Percentiles rank a stretch among this genome's conserved stretches.
Evolutionary conservation across 2,113 vertebrate species (phyloP).

Genomic region (Neotoma lepida): DNA sequence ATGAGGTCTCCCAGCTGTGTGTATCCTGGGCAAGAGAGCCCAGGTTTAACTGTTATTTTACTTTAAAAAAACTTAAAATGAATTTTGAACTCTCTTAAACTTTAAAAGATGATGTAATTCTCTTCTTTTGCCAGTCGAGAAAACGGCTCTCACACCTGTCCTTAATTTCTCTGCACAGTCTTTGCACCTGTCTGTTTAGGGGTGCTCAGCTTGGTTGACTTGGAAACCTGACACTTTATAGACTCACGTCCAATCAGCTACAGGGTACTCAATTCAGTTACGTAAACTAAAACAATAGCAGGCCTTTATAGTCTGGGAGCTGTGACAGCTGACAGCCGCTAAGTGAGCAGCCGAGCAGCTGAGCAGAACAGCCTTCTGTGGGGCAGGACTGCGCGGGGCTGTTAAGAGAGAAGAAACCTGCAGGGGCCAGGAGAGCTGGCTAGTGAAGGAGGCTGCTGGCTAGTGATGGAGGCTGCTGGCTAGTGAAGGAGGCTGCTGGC

Average conservation of each 20-base stretch:
- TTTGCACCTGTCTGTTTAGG: background rate
- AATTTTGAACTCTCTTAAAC: background rate
- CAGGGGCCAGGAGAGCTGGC: background rate
- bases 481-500: too few relatives aligned
- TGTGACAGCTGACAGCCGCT: background rate
- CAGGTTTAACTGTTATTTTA: background rate
- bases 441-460: background rate
- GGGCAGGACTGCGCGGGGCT: background rate
- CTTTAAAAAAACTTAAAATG: too few relatives aligned
- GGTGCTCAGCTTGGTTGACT: background rate
- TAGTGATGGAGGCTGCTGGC: too few relatives aligned
- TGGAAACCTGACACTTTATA: constrained; percentile 5
- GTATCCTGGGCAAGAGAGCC: background rate
- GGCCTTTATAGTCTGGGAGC: background rate
- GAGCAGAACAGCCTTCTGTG: background rate
- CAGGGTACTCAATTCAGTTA: background rate
- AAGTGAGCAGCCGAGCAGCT: background rate
- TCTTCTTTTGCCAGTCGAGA: background rate
- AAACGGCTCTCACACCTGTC: background rate
- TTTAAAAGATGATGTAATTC: background rate
- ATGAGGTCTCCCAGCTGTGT: background rate
- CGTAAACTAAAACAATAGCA: background rate
- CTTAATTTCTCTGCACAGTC: background rate
- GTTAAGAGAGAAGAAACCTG: background rate
- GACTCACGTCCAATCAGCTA: background rate